These are phyloP conservation scores for Parazoanthus atlanticus DNA, from an alignment of 92 coral and sea anemone species.

Conservation along the genomic window DNA sequence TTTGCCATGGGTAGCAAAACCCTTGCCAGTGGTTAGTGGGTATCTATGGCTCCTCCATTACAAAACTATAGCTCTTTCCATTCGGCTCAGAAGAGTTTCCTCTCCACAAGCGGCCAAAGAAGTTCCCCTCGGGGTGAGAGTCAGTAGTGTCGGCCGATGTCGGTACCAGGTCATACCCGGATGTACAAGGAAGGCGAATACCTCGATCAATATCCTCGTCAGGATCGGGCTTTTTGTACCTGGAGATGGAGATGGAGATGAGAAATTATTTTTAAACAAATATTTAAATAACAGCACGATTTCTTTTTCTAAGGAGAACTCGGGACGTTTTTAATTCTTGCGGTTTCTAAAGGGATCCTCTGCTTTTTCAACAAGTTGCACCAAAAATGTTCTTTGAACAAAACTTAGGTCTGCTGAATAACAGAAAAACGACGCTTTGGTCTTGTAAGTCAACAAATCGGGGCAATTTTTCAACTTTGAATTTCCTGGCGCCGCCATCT, in stretches of 20 bases:
- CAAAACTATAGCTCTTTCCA: conserved; percentile 27
- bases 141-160: conserved; percentile 7
- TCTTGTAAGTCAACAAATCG: too few relatives aligned
- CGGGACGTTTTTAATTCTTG: not conserved
- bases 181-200: conserved; percentile 70
- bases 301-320: not conserved
- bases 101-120: conserved; percentile 33
- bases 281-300: not conserved
- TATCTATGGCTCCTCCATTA: conserved; percentile 32
- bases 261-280: not conserved
- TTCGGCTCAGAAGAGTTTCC: not conserved
- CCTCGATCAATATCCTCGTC: conserved; percentile 72
- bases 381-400: too few relatives aligned
- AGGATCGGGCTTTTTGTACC: conserved; percentile 87
- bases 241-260: not conserved
- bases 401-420: too few relatives aligned
- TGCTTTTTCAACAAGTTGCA: too few relatives aligned
- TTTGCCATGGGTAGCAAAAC: not conserved
- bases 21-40: not conserved
- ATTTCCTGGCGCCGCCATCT: too few relatives aligned
- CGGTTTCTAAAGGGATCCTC: too few relatives aligned
- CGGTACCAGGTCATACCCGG: conserved; percentile 63
- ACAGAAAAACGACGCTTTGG: too few relatives aligned
- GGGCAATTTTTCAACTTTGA: too few relatives aligned
- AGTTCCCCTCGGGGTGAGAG: conserved; percentile 2